Evolutionary conservation across 1,140 invertebrate species (phyloP), one percentile per base, ranked within the genome.

Genomic region (Heliconius himera): DNA sequence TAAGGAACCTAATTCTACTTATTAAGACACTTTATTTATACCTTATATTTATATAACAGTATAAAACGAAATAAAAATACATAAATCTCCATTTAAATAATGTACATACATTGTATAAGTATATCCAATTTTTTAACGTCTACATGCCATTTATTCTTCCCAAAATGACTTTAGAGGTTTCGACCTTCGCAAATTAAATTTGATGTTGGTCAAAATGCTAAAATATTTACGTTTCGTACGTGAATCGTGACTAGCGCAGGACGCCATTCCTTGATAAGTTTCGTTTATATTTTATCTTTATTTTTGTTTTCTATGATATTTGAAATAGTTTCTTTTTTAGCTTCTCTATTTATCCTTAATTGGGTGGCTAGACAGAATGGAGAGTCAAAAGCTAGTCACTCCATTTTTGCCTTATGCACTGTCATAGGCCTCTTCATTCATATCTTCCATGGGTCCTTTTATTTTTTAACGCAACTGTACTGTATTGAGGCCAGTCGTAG

Each of bases 161-260:
- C 46, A 49, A 74, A 73, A 46, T 74, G 38, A 33, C 18, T 74
- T 16, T 49, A 13, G 26, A 49, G 38, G 72, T 56, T 38, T 22
- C 20, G 74, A 75, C 77, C 73, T 78, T 74, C 56, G 46, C 22
- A 74, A 78, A 78, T 78, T 74, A 73, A 78, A 78, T 78, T 78
- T 78, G 72, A 74, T 46, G 71, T 73, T 78, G 71, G 77, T 41
- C 56, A 18, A 74, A 36, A 78, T 26, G 54, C 33, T 20, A 70
- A 66, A 77, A 51, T 8, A 51, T 22, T 49, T 70, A 9, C 33
- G 26, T 36, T 49, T 41, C 6, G 29, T 75, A 33, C 51, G 60
- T 60, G 74, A 26, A 51, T 13, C 36, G 26, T 73, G 20, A 74
- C 46, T 20, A 26, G 33, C 26, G 3, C 5, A 9, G n/a, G 29